Base-by-base conservation (phyloP, 1,140 invertebrate species). In the Alviniconcha marisindica region DNA sequence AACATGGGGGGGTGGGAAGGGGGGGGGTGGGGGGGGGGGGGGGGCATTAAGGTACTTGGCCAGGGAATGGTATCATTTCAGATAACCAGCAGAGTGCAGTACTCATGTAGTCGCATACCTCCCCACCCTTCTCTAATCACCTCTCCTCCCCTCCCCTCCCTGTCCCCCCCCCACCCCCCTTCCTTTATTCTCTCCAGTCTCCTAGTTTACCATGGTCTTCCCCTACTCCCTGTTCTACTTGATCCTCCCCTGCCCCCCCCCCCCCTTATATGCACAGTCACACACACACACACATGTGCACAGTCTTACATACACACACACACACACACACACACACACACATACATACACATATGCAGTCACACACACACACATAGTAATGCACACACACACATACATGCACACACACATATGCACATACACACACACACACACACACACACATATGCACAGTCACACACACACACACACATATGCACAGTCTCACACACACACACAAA, bases 401-500 rank as follows among this genome's bases (percentile, higher is more conserved):
- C 48, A 51, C 7, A 21, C 56, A n/a, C 56, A 60, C 56, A 60
- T n/a, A 60, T n/a, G 28, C 24, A 60, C 56, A 60, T n/a, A 60
- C 56, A 60, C n/a, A 2, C 56, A 21, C 7, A n/a, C 56, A 24
- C 24, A n/a, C 56, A 60, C 4, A 24, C 56, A 60, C 14, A 24
- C 24, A 24, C 56, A 60, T 60, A 7, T n/a, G 28, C 7, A n/a
- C n/a, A n/a, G n/a, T n/a, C n/a, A n/a, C n/a, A n/a, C n/a, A n/a
- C n/a, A n/a, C n/a, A n/a, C n/a, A n/a, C n/a, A n/a, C n/a, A n/a
- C n/a, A n/a, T n/a, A n/a, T n/a, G n/a, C n/a, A n/a, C n/a, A n/a
- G n/a, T n/a, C n/a, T n/a, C 56, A 24, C 24, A n/a, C 56, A 60
- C 56, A 60, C 56, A 60, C 56, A 60, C 14, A 60, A 60, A 60